Percentiles rank a stretch among this genome's conserved stretches.
phyloP scores from a whole-genome alignment of 1,140 invertebrate species.

The Aphaenogaster rudis region DNA sequence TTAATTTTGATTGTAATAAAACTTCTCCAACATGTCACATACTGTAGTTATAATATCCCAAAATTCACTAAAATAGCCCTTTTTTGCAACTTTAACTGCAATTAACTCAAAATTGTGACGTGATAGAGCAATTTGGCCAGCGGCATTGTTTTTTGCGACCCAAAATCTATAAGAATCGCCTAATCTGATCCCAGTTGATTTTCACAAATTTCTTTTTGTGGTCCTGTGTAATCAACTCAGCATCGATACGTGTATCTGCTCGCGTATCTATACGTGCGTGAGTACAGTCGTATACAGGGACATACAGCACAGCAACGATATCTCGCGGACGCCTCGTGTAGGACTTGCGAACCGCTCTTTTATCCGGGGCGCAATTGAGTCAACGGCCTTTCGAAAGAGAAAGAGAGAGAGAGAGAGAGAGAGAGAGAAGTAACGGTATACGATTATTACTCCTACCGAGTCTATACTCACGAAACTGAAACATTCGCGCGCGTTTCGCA shows the following conservation, averaged over 20 bases:
- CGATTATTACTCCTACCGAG: constrained; percentile 77
- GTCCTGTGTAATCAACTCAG: background rate
- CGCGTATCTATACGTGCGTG: background rate
- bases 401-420: constrained; percentile 25
- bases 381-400: constrained; percentile 75
- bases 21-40: no score
- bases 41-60: no score
- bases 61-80: no score
- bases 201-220: no score
- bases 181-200: no score
- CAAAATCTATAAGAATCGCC: no score
- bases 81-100: no score
- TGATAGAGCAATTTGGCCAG: no score
- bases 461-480: constrained; percentile 78
- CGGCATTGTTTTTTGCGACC: no score
- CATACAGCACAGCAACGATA: constrained; percentile 25
- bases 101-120: no score
- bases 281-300: constrained; percentile 8
- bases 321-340: constrained; percentile 58
- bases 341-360: constrained; percentile 75
- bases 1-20: no score
- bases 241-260: constrained; percentile 15
- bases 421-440: constrained; percentile 74
- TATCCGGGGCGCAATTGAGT: constrained; percentile 77
- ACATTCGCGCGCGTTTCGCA: constrained; percentile 72